Base-by-base conservation (phyloP, 2,888 invertebrate genomes). In the Drosophila affinis region DNA sequence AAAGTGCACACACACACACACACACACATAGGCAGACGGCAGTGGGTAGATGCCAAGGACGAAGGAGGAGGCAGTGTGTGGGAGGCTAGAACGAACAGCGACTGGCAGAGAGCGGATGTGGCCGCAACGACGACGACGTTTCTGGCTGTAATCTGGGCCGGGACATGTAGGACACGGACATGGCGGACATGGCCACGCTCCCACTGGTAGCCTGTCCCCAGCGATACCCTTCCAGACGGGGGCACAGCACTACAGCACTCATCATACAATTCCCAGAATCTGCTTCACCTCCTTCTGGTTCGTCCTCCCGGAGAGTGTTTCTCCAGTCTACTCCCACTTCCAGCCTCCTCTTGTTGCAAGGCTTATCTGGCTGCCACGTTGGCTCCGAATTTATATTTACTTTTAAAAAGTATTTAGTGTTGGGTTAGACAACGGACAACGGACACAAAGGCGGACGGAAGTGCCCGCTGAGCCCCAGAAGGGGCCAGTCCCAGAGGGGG, bases 141-240 rank as follows among this genome's bases (percentile, higher is more conserved):
- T 62, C 53, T 65, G 62, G 81, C 83, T 88, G 82, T 88, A 86
- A 82, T 86, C 82, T 88, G 72, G 61, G 65, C 71, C 77, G 75
- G 57, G 74, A 60, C 57, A 68, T 44, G 44, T 56, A 55, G 60
- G 29, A 53, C 21, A 21, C 21, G 57, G 74, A 60, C 75, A 57
- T 52, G 54, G 46, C 53, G 44, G 39, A 63, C 70, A 70, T 61
- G 62, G 72, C 68, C 60, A 71, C 59, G 62, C 70, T 47, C 10
- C 10, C 14, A 39, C 12, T 32, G 29, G 32, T 48, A 18, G 55
- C 55, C 6, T 44, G 18, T 55, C 18, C 17, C 32, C 18, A 17
- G 17, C 24, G 17, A 48, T 48, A 48, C 44, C 10, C 29, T 49
- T 17, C 0, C 55, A 21, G 14, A 3, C 3, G 21, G 21, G 1